Percentiles rank a stretch among this genome's conserved stretches.
Evolutionary conservation across 1,140 invertebrate genomes (phyloP).

Genomic region (Pseudomyrmex cubaensis): DNA sequence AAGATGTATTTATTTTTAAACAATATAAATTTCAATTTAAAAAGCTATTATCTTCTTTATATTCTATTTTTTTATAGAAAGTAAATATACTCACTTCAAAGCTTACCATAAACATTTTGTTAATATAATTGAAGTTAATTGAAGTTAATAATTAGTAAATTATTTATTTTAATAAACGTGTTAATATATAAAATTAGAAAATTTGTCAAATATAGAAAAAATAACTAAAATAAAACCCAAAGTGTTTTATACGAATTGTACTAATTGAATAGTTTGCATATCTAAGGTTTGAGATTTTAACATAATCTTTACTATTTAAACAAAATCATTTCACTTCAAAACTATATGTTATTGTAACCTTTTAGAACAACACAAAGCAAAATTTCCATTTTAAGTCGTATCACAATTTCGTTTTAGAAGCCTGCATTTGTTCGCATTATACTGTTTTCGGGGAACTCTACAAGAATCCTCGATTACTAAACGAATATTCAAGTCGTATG

Average conservation of each 20-base stretch:
- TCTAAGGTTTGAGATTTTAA: neutral
- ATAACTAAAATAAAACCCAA: too few relatives aligned
- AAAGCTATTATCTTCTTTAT: neutral
- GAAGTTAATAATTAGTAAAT: too few relatives aligned
- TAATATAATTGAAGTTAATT: too few relatives aligned
- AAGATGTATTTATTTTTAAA: neutral
- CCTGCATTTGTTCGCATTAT: neutral
- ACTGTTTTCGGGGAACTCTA: neutral
- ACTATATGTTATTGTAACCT: neutral
- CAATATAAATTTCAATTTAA: neutral
- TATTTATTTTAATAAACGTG: too few relatives aligned
- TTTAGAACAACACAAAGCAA: neutral
- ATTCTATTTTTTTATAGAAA: too few relatives aligned
- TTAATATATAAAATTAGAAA: too few relatives aligned
- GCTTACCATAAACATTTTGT: too few relatives aligned
- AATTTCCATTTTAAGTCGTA: neutral
- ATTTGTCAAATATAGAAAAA: too few relatives aligned
- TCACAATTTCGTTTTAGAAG: slow-evolving; percentile 11
- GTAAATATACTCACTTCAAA: too few relatives aligned
- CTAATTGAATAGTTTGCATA: neutral
- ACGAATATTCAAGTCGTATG: neutral
- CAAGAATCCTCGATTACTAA: slow-evolving; percentile 25
- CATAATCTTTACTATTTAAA: neutral
- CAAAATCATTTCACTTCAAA: neutral
- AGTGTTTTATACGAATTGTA: too few relatives aligned